These are phyloP conservation scores for Aphelenchoides fujianensis DNA, from an alignment of 1,140 invertebrate genomes.

Conservation along the genomic window DNA sequence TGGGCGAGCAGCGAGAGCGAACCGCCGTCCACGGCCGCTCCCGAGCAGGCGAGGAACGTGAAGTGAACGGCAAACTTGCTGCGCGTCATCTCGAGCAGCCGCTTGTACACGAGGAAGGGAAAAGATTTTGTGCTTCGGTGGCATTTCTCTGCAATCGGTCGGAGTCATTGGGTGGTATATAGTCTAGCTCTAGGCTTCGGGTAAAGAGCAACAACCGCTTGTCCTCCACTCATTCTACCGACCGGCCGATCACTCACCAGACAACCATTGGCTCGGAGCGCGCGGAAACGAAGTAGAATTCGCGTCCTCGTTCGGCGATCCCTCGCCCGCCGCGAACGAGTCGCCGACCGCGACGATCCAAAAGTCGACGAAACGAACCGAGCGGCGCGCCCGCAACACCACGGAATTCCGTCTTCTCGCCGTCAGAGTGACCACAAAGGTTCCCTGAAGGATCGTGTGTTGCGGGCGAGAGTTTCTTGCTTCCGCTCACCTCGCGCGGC, in stretches of 20 bases:
- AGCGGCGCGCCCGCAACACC: background rate
- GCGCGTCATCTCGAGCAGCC: conserved; percentile 5
- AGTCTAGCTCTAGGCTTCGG: background rate
- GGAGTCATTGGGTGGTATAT: conserved; percentile 2
- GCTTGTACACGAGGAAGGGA: conserved; percentile 27
- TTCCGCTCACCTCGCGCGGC: background rate
- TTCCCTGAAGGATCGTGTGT: conserved; percentile 4
- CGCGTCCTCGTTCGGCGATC: background rate
- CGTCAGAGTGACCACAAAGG: background rate
- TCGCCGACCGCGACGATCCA: conserved; percentile 32
- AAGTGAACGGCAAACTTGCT: conserved; percentile 25
- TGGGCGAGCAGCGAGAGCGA: conserved; percentile 15
- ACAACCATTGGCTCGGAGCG: too few relatives aligned
- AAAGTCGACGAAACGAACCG: conserved; percentile 16
- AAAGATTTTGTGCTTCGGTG: conserved; percentile 30
- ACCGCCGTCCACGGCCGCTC: conserved; percentile 25
- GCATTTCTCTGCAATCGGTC: conserved; percentile 34
- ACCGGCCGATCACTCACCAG: background rate
- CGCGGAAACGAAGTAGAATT: conserved; percentile 11
- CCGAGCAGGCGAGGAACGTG: conserved; percentile 31
- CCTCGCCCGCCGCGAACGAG: conserved; percentile 32
- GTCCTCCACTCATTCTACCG: background rate
- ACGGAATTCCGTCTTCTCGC: background rate
- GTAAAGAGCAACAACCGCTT: too few relatives aligned
- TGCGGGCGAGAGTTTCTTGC: too few relatives aligned